Evolutionary conservation across 2,113 vertebrate genomes (phyloP), one percentile per base, ranked within the genome.

Genomic region (Hippocampus mohnikei): DNA sequence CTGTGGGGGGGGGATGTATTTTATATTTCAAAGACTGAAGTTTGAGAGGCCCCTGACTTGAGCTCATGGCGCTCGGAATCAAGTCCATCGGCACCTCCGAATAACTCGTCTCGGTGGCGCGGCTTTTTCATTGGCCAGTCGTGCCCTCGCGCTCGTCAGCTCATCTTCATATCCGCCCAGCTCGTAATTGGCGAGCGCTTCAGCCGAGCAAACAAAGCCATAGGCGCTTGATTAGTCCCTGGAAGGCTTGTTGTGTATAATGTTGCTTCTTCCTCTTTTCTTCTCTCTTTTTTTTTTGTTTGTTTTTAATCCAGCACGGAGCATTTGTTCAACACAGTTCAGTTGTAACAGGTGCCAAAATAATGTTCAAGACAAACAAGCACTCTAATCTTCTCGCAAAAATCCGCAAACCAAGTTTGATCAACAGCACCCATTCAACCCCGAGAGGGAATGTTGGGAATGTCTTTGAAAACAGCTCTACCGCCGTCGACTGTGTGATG

Each of bases 101-200:
- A 78, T 73, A 76, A 84, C 82, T 74, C 52, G 68, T 84, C 84
- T 85, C 85, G 81, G 74, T 21, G 73, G 2, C 9, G 21, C 3
- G 77, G 44, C 37, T 82, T 16, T 76, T 72, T 81, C 77, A 86
- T 86, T 85, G 79, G 80, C 89, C 81, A 81, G 80, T 85, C 84
- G 87, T 84, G 77, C 76, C 74, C 72, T 71, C 69, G 37, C 80
- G 72, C 82, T 76, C 60, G 67, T 89, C 86, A 84, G 80, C n/a
- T n/a, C 77, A 74, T 79, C 83, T 79, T 70, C 23, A 81, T 74
- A 89, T 85, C 72, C 77, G 79, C 78, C 66, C 73, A 79, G 75
- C 50, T 79, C 80, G 83, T 89, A 87, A 90, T 90, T 91, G 85
- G 82, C 85, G 58, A 79, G 68, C 66, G 71, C 79, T 86, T 64